Evolutionary conservation across 2,797 vertebrate species (phyloP), one percentile per base, ranked within the genome.

Genomic region (Eupleurogrammus muticus): DNA sequence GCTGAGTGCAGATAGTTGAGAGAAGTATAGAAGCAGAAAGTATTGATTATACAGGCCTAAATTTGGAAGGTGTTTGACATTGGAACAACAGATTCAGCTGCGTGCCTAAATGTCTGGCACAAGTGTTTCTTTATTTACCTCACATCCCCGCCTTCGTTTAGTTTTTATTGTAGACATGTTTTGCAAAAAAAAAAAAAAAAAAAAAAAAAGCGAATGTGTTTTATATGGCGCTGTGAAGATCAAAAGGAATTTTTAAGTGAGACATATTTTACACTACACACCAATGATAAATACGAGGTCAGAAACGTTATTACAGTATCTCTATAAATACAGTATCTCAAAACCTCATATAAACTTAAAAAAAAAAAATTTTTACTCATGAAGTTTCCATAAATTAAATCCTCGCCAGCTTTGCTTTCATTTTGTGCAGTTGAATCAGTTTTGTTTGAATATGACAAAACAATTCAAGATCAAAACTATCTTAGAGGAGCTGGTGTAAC

Each of bases 21-120:
- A 90, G 82, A 83, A 88, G 86, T 81, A 87, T 78, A 89, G 87
- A 89, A 81, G 89, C 92, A 90, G 75, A 92, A 92, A 92, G 85
- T 85, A 93, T 92, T 85, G 89, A 91, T 91, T 89, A 90, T 85
- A 73, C 52, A 76, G 72, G 79, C 82, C 84, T 87, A 85, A 77
- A 86, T 87, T 76, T 90, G 75, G 78, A 78, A 61, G 78, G 66
- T 24, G 79, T 84, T 81, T 79, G 71, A 86, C 21, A 12, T 21
- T 59, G 57, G 60, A 67, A 79, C 70, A 48, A 75, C 69, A 69
- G 69, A 35, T 73, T 84, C 73, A 70, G 66, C 5, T 8, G 77
- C 23, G n/a, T 28, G 19, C 47, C 66, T 61, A 2, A 71, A 75
- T 73, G 51, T 80, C 56, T 66, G 51, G 17, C 36, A 67, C 42